phyloP scores from a whole-genome alignment of 2,888 invertebrate species.

The Calliphora vomitoria region DNA sequence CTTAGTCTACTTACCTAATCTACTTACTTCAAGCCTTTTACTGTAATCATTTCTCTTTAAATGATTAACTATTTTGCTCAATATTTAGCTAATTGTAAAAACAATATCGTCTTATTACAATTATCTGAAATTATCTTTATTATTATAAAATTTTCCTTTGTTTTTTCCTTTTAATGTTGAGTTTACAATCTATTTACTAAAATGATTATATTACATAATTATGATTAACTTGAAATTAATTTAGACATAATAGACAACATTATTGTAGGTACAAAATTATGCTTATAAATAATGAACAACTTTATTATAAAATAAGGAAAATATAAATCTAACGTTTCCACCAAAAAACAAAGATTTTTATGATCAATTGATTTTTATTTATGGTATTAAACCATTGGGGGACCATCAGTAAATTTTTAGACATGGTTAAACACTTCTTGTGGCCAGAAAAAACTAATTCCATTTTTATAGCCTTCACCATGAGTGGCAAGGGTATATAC shows the following conservation, averaged over 20 bases:
- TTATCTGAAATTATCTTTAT: neutral
- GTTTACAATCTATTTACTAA: conserved; percentile 8
- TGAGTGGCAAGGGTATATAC: too few relatives aligned
- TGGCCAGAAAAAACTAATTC: too few relatives aligned
- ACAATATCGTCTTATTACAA: neutral
- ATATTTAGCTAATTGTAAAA: too few relatives aligned
- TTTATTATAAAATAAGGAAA: conserved; percentile 34
- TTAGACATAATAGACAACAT: conserved; percentile 58
- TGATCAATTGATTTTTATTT: conserved; percentile 46
- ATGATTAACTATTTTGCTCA: too few relatives aligned
- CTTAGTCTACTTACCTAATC: neutral
- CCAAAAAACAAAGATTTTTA: neutral
- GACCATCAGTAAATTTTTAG: neutral
- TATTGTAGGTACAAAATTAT: conserved; percentile 18
- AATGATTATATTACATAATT: conserved; percentile 42
- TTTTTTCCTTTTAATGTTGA: neutral
- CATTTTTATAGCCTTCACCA: too few relatives aligned
- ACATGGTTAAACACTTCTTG: too few relatives aligned
- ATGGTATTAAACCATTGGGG: conserved; percentile 35
- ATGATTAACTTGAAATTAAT: conserved; percentile 54
- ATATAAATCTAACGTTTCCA: conserved; percentile 4
- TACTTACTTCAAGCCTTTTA: too few relatives aligned
- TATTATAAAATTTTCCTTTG: neutral
- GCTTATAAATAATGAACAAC: conserved; percentile 53
- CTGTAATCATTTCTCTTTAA: too few relatives aligned